Base-by-base conservation (phyloP, 1,140 invertebrate genomes). In the Brachionus manjavacas region DNA sequence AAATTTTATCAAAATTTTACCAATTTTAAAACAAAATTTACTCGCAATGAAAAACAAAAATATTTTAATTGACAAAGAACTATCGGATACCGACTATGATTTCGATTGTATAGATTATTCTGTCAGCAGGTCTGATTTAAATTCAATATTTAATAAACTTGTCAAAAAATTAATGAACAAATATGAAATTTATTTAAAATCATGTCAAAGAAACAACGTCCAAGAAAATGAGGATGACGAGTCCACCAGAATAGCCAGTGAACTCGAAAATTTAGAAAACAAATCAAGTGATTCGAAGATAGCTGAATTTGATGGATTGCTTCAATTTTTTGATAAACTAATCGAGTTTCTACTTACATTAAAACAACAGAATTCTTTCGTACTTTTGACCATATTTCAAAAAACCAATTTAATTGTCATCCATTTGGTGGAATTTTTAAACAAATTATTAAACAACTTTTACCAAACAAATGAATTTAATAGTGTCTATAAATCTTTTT, bases 151-250 rank as follows among this genome's bases (percentile, higher is more conserved):
- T 49, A 25, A 76, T 12, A 76, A 49, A 49, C 23, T 76, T 12
- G 25, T 35, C 14, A 76, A 76, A 35, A 49, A 49, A 28, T 49
- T 76, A 25, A 46, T 76, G 3, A 25, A 76, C 20, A 43, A 76
- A 52, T 76, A 76, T 25, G 72, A 76, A 11, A 76, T 43, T 25
- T 76, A 76, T 72, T 72, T n/a, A 41, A 72, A 72, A 72, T 41
- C 68, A 16, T 16, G 35, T 41, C 9, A 20, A 72, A 41, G 8
- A 20, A 11, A 39, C 9, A 41, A 4, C 1, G 25, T 28, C n/a
- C 8, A 49, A 14, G n/a, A 23, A 4, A 20, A 0, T 11, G 72
- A 76, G 12, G 20, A 76, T 12, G 20, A 14, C 43, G 72, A 76
- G 14, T 49, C 41, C 7, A 49, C 16, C 31, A 49, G 28, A 76